These are phyloP conservation scores for Hypomecis punctinalis DNA, from an alignment of 2,888 invertebrate genomes.

Conservation along the genomic window DNA sequence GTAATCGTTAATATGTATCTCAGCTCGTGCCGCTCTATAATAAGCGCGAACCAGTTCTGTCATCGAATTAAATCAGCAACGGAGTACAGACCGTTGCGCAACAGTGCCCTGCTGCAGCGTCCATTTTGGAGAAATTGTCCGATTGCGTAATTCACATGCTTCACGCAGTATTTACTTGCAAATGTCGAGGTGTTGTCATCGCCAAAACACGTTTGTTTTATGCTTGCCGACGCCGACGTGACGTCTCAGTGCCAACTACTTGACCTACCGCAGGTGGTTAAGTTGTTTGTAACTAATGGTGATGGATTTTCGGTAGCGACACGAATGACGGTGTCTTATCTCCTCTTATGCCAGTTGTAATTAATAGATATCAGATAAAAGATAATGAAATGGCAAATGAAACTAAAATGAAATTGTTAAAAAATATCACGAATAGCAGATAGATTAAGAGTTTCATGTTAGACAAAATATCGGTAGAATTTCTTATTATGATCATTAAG, in stretches of 20 bases:
- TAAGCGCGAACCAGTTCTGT: slow-evolving; percentile 50
- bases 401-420: too few relatives aligned
- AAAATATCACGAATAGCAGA: too few relatives aligned
- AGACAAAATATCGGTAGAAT: too few relatives aligned
- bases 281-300: background rate
- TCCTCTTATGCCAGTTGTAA: too few relatives aligned
- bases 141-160: slow-evolving; percentile 55
- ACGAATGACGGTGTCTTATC: too few relatives aligned
- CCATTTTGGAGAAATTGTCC: slow-evolving; percentile 65
- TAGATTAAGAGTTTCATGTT: too few relatives aligned
- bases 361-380: too few relatives aligned
- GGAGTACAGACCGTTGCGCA: slow-evolving; percentile 13
- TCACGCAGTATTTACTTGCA: slow-evolving; percentile 31
- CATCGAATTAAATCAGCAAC: slow-evolving; percentile 55
- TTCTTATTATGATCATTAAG: too few relatives aligned
- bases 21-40: slow-evolving; percentile 15
- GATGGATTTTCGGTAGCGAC: too few relatives aligned
- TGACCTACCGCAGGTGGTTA: background rate
- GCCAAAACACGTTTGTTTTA: slow-evolving; percentile 31
- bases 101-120: slow-evolving; percentile 47
- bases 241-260: background rate
- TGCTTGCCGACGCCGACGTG: background rate
- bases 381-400: too few relatives aligned
- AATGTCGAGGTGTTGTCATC: slow-evolving; percentile 39
- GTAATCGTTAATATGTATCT: background rate